phyloP scores from a whole-genome alignment of 2,797 vertebrate genomes.

The Sarcoramphus papa region DNA sequence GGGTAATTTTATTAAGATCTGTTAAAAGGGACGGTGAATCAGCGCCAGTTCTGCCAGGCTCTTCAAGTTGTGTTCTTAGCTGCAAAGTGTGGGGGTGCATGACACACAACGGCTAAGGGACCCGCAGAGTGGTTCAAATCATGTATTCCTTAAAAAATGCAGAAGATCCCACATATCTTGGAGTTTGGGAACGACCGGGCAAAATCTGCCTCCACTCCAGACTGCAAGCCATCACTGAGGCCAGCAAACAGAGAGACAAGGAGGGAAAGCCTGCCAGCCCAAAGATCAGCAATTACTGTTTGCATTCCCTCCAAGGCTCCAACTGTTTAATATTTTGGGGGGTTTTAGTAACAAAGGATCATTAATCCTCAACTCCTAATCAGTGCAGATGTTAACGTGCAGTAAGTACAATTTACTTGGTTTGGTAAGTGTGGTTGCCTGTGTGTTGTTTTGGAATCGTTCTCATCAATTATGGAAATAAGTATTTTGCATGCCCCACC shows the following conservation, averaged over 20 bases:
- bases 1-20: not conserved
- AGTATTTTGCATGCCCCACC: not conserved
- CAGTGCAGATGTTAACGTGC: not conserved
- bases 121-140: not conserved
- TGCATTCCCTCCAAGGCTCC: not conserved
- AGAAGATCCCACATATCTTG: not conserved
- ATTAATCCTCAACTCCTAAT: not conserved
- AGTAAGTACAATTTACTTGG: not conserved
- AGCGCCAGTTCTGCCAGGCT: not conserved
- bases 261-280: not conserved
- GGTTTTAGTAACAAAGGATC: not conserved
- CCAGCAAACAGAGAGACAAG: not conserved
- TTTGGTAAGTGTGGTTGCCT: not conserved
- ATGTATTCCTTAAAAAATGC: not conserved
- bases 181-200: not conserved
- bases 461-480: not conserved
- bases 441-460: not conserved
- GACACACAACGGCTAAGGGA: not conserved
- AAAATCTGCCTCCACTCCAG: not conserved
- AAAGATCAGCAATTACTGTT: not conserved
- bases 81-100: not conserved
- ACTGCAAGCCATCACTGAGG: not conserved
- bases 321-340: not conserved
- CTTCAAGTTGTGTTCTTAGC: not conserved
- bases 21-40: not conserved